phyloP scores from a whole-genome alignment of 2,888 invertebrate species.

The Aphodius sticticus region DNA sequence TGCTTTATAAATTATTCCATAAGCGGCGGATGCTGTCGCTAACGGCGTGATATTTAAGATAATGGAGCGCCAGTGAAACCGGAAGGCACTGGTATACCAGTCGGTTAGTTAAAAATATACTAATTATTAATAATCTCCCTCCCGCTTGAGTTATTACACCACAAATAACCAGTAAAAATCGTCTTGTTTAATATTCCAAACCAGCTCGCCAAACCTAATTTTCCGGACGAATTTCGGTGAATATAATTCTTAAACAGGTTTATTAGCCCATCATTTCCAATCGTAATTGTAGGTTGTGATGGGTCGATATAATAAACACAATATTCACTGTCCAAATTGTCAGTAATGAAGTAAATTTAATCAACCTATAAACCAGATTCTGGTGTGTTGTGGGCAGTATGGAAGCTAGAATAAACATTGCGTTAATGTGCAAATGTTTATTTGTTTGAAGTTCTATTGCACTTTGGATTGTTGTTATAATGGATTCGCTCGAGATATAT shows the following conservation, averaged over 20 bases:
- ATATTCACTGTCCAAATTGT: neutral
- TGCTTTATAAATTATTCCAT: conserved; percentile 4
- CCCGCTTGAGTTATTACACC: neutral
- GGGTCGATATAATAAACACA: neutral
- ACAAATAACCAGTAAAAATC: neutral
- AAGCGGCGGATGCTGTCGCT: neutral
- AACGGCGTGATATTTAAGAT: neutral
- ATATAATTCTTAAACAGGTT: neutral
- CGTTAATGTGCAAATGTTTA: neutral
- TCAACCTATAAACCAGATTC: neutral
- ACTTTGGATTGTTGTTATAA: too few relatives aligned
- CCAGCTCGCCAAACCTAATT: neutral
- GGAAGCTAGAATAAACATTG: neutral
- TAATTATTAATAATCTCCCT: neutral
- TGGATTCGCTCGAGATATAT: too few relatives aligned
- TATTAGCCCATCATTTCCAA: neutral
- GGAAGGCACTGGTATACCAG: neutral
- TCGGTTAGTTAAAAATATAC: neutral
- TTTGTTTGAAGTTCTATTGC: too few relatives aligned
- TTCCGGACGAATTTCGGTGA: neutral
- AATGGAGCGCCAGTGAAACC: neutral
- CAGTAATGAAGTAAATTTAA: neutral
- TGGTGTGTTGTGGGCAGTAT: neutral
- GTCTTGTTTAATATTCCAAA: neutral
- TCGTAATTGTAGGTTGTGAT: neutral